Conservation (phyloP, 2,113 vertebrate genomes). For the Thermophis baileyi region DNA sequence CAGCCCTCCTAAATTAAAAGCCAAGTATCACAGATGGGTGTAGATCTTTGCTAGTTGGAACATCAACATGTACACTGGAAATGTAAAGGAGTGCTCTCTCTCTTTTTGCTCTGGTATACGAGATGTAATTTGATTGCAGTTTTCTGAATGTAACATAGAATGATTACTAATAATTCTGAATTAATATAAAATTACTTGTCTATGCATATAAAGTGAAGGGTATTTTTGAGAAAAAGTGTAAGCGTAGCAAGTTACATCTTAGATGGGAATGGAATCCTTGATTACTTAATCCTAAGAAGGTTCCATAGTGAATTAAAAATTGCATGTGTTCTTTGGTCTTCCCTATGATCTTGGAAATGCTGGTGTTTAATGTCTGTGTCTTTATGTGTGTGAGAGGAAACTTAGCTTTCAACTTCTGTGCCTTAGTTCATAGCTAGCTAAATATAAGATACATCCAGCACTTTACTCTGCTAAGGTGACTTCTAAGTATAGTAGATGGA, state of each 20-base stretch:
- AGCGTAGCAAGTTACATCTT: neutral
- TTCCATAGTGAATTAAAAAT: neutral
- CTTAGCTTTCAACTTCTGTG: neutral
- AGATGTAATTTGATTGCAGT: constrained; percentile 14
- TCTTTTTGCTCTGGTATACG: neutral
- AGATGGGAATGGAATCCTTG: neutral
- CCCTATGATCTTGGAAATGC: neutral
- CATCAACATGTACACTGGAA: neutral
- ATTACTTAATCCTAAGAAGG: neutral
- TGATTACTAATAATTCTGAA: neutral
- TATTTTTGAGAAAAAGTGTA: neutral
- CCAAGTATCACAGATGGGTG: neutral
- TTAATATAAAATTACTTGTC: neutral
- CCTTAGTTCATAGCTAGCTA: neutral
- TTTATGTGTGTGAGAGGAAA: neutral
- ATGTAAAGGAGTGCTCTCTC: neutral
- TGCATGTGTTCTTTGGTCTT: neutral
- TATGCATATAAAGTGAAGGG: neutral
- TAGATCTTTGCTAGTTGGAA: constrained; percentile 10
- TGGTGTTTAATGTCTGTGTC: neutral
- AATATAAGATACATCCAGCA: neutral
- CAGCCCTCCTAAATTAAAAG: constrained; percentile 28
- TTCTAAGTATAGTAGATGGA: neutral
- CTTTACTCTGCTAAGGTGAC: neutral
- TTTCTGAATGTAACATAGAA: neutral